Conservation (phyloP, 2,797 vertebrate genomes). For the Iguana delicatissima region DNA sequence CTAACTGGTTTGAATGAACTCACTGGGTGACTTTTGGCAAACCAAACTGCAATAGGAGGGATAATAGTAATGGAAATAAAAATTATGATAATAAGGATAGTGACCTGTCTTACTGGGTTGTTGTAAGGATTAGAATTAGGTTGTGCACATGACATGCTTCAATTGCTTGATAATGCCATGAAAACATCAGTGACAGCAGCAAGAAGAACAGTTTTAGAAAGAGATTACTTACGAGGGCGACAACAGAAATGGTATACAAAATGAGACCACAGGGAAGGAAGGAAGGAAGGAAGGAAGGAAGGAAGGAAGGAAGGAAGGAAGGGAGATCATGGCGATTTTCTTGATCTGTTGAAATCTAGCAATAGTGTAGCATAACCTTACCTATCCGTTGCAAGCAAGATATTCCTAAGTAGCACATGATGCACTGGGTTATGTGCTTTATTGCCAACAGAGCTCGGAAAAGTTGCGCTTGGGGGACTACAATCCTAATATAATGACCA, state of each 20-base stretch:
- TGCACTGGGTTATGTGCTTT: not conserved
- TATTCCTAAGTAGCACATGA: too few species aligned
- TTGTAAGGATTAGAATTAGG: not conserved
- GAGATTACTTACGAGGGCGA: too few species aligned
- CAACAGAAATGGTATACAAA: too few species aligned
- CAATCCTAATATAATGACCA: too few species aligned
- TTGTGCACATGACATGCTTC: too few species aligned
- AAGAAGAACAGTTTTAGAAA: not conserved
- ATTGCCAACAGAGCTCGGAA: not conserved
- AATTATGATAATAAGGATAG: too few species aligned
- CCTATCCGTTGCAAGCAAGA: too few species aligned
- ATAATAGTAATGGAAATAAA: too few species aligned
- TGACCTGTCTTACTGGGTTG: not conserved
- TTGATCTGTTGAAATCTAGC: too few species aligned
- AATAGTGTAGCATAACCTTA: too few species aligned
- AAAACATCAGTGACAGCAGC: rapidly evolving
- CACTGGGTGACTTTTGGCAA: not conserved
- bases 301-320: not conserved
- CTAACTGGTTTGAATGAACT: not conserved
- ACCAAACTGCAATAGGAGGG: not conserved
- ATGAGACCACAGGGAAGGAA: not conserved
- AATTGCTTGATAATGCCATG: not conserved
- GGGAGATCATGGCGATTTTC: not conserved
- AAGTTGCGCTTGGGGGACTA: too few species aligned
- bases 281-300: not conserved